Conservation (phyloP, 2,797 vertebrate genomes). For the Gymnoscopelus microlampas region DNA sequence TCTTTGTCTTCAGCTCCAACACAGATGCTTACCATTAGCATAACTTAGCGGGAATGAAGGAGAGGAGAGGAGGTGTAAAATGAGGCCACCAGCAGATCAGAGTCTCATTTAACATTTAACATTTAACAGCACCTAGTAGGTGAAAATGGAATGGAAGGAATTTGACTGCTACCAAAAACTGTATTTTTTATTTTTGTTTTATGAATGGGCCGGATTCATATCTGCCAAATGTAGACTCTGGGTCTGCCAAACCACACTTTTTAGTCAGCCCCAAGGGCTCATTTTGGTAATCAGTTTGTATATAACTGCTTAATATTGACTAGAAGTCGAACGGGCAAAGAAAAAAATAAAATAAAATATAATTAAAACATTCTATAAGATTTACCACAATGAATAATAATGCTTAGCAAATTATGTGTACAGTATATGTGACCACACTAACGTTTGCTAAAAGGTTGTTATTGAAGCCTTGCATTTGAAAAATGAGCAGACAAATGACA, state of each 20-base stretch:
- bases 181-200: slow-evolving; percentile 55
- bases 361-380: too few species aligned
- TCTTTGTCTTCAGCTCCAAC: slow-evolving; percentile 77
- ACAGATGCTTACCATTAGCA: slow-evolving; percentile 79
- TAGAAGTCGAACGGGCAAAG: too few species aligned
- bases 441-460: slow-evolving; percentile 2
- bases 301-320: not conserved
- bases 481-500: slow-evolving; percentile 22
- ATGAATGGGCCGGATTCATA: slow-evolving; percentile 74
- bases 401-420: not conserved
- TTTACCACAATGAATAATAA: too few species aligned
- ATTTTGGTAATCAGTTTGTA: slow-evolving; percentile 12
- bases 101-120: slow-evolving; percentile 69
- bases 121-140: slow-evolving; percentile 74
- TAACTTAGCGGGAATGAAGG: slow-evolving; percentile 79
- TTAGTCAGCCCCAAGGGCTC: slow-evolving; percentile 47
- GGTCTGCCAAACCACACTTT: slow-evolving; percentile 73
- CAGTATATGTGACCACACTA: not conserved
- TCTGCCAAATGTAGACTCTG: slow-evolving; percentile 68
- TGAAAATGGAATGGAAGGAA: slow-evolving; percentile 78
- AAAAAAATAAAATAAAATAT: too few species aligned
- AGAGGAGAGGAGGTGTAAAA: slow-evolving; percentile 78
- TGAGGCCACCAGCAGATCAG: slow-evolving; percentile 72
- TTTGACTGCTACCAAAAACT: slow-evolving; percentile 74
- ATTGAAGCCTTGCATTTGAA: slow-evolving; percentile 27